A percentile compares a stretch with the other conserved stretches of the same genome.
Evolutionary conservation across 1,140 invertebrate species (phyloP).

Genomic region (Grapholita molesta): DNA sequence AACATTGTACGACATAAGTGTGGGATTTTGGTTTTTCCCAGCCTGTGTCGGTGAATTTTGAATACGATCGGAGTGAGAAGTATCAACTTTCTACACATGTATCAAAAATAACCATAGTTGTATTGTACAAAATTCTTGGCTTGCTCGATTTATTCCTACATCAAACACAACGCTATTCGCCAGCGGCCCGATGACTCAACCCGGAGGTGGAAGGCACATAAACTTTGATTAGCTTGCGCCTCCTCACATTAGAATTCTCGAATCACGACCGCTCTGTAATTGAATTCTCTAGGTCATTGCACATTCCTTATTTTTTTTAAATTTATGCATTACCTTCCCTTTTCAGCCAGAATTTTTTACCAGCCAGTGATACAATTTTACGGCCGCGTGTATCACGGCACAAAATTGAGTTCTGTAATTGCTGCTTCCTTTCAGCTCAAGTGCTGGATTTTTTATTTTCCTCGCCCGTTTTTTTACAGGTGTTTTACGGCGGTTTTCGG

Average conservation of each 20-base stretch:
- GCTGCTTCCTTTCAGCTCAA: slow-evolving; percentile 1
- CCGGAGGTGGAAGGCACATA: slow-evolving; percentile 66
- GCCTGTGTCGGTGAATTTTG: too few relatives aligned
- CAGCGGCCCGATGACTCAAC: too few relatives aligned
- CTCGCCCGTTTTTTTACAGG: background rate
- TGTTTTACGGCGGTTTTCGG: background rate
- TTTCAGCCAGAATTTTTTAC: background rate
- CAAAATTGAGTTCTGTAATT: slow-evolving; percentile 10
- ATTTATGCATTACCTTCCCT: slow-evolving; percentile 10
- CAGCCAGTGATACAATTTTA: slow-evolving; percentile 11
- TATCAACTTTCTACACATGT: too few relatives aligned
- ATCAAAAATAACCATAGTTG: too few relatives aligned
- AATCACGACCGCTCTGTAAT: slow-evolving; percentile 60
- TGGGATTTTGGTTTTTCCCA: too few relatives aligned
- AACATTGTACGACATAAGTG: too few relatives aligned
- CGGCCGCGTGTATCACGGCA: slow-evolving; percentile 4
- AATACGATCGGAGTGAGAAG: too few relatives aligned
- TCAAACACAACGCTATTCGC: too few relatives aligned
- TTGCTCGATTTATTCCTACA: too few relatives aligned
- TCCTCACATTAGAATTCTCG: slow-evolving; percentile 70
- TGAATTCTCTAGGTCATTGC: slow-evolving; percentile 74
- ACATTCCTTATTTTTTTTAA: slow-evolving; percentile 29
- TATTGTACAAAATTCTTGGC: too few relatives aligned
- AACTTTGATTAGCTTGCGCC: slow-evolving; percentile 71
- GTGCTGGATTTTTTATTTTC: slow-evolving; percentile 6